Evolutionary conservation across 2,113 vertebrate species (phyloP), one percentile per base, ranked within the genome.

Genomic region (Xenopus borealis): DNA sequence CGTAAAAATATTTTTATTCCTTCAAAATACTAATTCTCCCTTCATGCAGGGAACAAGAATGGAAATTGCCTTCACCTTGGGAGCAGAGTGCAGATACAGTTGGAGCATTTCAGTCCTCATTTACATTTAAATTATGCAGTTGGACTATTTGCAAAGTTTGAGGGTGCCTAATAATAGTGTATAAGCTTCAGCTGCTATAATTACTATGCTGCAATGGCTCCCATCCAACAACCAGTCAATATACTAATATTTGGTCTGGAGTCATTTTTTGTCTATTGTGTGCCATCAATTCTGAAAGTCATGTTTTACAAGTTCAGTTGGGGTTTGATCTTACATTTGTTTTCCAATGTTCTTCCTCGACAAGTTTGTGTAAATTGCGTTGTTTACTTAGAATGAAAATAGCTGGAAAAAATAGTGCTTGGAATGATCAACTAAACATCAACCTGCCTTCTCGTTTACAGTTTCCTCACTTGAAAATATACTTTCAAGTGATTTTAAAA

Each of bases 41-140:
- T 61, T 67, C 19, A 67, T 67, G 55, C 64, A 69, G 20, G 66
- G 12, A 69, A 57, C 5, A 62, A 75, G 61, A 75, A 59, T 69
- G 57, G 47, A 75, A 75, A 75, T 75, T 75, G 55, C 65, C 57
- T 69, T 75, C 55, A 75, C 72, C 72, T 75, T 69, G 57, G 66
- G 55, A 75, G 72, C 58, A 62, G 58, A 68, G 72, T 69, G 68
- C 57, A 69, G 57, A 75, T 75, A 68, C 68, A 61, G 65, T 68
- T 62, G 67, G 72, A 75, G 64, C 45, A 11, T 50, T 75, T 75
- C 33, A 69, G 23, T 62, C 20, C 72, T 75, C 72, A 75, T 75
- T 75, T 75, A 61, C 72, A 75, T 75, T 68, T 75, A 75, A 75
- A 75, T 75, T 67, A 75, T 75, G 40, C 65, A 40, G 72, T 62